phyloP scores from a whole-genome alignment of 2,113 vertebrate species.

The Pholis gunnellus region DNA sequence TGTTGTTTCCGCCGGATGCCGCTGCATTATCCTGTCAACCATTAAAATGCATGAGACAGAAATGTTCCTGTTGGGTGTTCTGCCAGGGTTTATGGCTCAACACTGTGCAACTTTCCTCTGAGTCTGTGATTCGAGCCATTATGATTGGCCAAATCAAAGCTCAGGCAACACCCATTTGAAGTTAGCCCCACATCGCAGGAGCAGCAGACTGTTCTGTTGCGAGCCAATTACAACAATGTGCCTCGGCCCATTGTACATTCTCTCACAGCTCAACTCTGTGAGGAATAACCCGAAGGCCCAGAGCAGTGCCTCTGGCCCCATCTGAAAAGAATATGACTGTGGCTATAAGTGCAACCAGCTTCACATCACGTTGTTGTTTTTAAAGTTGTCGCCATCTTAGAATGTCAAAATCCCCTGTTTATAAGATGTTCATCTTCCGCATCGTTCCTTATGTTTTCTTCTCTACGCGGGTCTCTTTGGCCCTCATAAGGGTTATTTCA shows the following conservation, averaged over 20 bases:
- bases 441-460: background rate
- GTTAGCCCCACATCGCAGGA: slow-evolving; percentile 50
- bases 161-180: slow-evolving; percentile 62
- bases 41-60: slow-evolving; percentile 63
- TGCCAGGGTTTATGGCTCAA: slow-evolving; percentile 65
- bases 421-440: background rate
- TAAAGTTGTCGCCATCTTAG: slow-evolving; percentile 20
- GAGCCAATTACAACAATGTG: slow-evolving; percentile 71
- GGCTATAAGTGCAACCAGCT: slow-evolving; percentile 54
- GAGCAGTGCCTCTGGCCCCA: slow-evolving; percentile 49
- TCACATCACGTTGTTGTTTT: slow-evolving; percentile 51
- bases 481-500: background rate
- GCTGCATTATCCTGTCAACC: slow-evolving; percentile 63
- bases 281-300: slow-evolving; percentile 27
- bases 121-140: slow-evolving; percentile 58
- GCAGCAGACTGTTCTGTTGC: slow-evolving; percentile 54
- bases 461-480: background rate
- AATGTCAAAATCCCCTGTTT: slow-evolving; percentile 9
- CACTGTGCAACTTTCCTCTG: slow-evolving; percentile 61
- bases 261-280: slow-evolving; percentile 59
- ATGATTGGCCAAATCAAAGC: slow-evolving; percentile 66
- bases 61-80: slow-evolving; percentile 52
- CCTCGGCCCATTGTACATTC: slow-evolving; percentile 53
- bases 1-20: slow-evolving; percentile 67
- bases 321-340: slow-evolving; percentile 53